These are phyloP conservation scores for Drosophila azteca DNA, from an alignment of 1,140 invertebrate species.

Conservation along the genomic window DNA sequence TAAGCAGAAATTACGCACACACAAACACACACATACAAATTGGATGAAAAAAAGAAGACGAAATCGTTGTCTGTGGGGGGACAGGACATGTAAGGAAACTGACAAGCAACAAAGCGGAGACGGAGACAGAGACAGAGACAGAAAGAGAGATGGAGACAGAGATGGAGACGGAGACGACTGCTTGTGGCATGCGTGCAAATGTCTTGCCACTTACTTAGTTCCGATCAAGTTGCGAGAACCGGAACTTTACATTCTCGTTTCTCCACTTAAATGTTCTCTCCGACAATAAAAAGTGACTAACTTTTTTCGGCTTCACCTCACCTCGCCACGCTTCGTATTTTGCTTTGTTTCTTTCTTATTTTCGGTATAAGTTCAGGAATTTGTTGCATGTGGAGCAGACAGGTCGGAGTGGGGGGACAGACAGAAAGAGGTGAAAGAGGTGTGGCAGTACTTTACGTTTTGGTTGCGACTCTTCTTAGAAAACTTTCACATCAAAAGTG, in stretches of 20 bases:
- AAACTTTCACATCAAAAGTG: too few relatives aligned
- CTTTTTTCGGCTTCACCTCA: slow-evolving; percentile 23
- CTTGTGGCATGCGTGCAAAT: slow-evolving; percentile 71
- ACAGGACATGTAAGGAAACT: neutral
- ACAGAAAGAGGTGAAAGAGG: slow-evolving; percentile 15
- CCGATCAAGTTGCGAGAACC: slow-evolving; percentile 57
- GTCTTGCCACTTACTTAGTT: slow-evolving; percentile 75
- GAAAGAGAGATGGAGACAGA: too few relatives aligned
- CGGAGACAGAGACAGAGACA: neutral
- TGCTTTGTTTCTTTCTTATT: too few relatives aligned
- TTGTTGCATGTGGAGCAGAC: slow-evolving; percentile 28
- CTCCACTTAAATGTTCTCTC: slow-evolving; percentile 64
- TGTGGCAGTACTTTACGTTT: slow-evolving; percentile 11
- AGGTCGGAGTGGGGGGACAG: neutral
- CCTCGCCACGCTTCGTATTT: neutral
- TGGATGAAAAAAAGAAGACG: slow-evolving; percentile 52
- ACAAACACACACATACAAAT: too few relatives aligned
- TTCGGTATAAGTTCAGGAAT: slow-evolving; percentile 24
- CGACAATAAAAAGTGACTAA: slow-evolving; percentile 75
- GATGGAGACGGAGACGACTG: slow-evolving; percentile 9
- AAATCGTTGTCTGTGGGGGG: slow-evolving; percentile 28
- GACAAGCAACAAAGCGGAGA: slow-evolving; percentile 39
- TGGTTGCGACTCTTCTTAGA: slow-evolving; percentile 13
- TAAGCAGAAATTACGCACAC: slow-evolving; percentile 39
- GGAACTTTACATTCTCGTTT: slow-evolving; percentile 58